phyloP scores from a whole-genome alignment of 23 tunicate genomes.

The Halocynthia aurantium region DNA sequence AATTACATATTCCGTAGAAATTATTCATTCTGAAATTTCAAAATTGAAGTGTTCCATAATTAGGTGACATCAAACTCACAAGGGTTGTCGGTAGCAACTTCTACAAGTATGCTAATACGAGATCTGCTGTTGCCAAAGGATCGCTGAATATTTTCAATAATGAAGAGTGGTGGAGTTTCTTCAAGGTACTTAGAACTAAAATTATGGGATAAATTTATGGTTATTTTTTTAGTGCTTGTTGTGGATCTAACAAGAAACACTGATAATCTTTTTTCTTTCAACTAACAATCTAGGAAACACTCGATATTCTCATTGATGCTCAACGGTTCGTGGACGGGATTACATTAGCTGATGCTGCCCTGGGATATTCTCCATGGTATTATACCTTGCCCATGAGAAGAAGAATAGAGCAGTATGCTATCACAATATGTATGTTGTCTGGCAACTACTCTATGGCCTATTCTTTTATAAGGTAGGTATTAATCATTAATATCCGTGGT shows the following conservation, averaged over 20 bases:
- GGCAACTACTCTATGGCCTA: conserved; percentile 46
- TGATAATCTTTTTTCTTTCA: not conserved
- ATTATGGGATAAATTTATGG: too few relatives aligned
- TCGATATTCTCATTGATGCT: conserved; percentile 23
- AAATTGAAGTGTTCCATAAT: not conserved
- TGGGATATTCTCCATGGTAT: conserved; percentile 17
- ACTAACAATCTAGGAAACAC: conserved; percentile 24
- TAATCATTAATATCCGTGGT: not conserved
- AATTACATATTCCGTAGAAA: not conserved
- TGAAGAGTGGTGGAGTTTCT: conserved; percentile 23
- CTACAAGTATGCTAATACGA: conserved; percentile 12
- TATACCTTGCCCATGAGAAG: conserved; percentile 19
- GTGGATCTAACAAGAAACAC: not conserved
- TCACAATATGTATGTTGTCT: conserved; percentile 32
- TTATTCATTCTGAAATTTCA: not conserved
- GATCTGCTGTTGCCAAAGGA: conserved; percentile 11
- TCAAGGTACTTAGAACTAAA: conserved; percentile 1
- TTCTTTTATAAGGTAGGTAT: conserved; percentile 42
- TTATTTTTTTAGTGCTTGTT: conserved; percentile 10
- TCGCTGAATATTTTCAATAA: not conserved
- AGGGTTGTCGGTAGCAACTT: conserved; percentile 14
- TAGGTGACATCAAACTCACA: conserved; percentile 18
- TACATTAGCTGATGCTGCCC: conserved; percentile 38
- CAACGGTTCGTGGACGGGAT: conserved; percentile 41
- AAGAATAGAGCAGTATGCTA: conserved; percentile 28